Conservation (phyloP, 1,140 invertebrate genomes). For the Bombus superbus region DNA sequence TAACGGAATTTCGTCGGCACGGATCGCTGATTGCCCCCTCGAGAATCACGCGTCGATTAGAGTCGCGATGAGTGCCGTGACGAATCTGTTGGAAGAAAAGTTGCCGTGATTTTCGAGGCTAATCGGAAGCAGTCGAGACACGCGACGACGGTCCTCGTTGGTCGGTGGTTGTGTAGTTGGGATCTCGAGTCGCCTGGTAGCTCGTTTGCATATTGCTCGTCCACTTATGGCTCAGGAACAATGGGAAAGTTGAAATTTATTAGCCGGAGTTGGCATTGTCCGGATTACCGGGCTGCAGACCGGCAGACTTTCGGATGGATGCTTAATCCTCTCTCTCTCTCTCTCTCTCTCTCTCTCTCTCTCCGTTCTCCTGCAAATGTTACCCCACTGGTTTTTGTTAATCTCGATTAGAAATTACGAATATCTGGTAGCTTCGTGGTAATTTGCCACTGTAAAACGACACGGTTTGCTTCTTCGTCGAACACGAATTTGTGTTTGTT, state of each 20-base stretch:
- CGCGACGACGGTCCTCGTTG: not conserved
- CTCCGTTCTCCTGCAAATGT: not conserved
- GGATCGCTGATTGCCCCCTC: constrained; percentile 36
- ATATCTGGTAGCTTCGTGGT: too few relatives aligned
- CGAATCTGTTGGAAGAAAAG: constrained; percentile 32
- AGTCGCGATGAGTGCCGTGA: constrained; percentile 1
- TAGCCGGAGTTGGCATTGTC: constrained; percentile 25
- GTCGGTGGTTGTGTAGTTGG: not conserved
- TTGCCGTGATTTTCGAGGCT: constrained; percentile 36
- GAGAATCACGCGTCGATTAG: constrained; percentile 33
- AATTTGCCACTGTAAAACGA: not conserved
- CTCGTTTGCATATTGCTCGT: constrained; percentile 42
- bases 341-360: not conserved
- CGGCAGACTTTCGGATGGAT: not conserved
- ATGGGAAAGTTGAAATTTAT: constrained; percentile 51
- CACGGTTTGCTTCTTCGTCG: too few relatives aligned
- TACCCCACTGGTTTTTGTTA: constrained; percentile 3
- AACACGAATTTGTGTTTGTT: not conserved
- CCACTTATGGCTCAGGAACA: constrained; percentile 17
- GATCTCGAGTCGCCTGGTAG: not conserved
- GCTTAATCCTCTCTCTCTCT: constrained; percentile 6
- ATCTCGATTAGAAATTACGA: constrained; percentile 12
- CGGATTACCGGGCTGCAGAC: not conserved
- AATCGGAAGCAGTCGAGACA: constrained; percentile 50
- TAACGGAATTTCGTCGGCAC: constrained; percentile 52